Percentiles rank a stretch among this genome's conserved stretches.
Evolutionary conservation across 2,113 vertebrate genomes (phyloP).

Genomic region (Agapornis roseicollis): DNA sequence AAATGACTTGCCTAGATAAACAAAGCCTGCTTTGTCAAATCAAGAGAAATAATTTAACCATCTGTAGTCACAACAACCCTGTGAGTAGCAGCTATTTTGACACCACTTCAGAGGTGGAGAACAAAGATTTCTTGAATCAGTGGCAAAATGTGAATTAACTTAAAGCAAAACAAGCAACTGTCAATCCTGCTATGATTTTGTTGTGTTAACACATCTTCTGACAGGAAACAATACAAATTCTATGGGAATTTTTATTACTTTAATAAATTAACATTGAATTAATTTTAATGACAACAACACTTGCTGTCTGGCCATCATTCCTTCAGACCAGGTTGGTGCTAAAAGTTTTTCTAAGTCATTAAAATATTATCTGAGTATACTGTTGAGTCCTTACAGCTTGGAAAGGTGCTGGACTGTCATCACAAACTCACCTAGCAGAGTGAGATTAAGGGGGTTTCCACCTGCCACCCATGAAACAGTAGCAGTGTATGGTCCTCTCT

Average conservation of each 20-base stretch:
- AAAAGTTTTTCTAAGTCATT: not conserved
- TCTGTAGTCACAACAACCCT: not conserved
- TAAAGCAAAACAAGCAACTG: not conserved
- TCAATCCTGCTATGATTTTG: not conserved
- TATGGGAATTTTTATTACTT: not conserved
- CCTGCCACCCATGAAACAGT: not conserved
- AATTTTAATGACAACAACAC: not conserved
- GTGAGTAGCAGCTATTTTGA: not conserved
- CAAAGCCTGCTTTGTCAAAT: not conserved
- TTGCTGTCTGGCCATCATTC: not conserved
- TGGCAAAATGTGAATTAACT: not conserved
- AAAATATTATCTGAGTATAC: constrained; percentile 6
- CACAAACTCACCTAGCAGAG: not conserved
- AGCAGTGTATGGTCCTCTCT: accelerated
- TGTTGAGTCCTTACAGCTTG: not conserved
- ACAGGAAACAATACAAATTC: not conserved
- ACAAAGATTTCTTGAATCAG: not conserved
- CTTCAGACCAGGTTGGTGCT: not conserved
- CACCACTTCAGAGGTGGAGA: not conserved
- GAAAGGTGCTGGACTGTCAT: constrained; percentile 4
- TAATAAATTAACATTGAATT: not conserved
- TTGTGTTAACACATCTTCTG: not conserved
- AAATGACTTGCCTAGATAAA: constrained; percentile 26
- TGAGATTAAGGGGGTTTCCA: not conserved
- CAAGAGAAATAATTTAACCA: constrained; percentile 2